Percentiles rank a stretch among this genome's conserved stretches.
Evolutionary conservation across 2,113 vertebrate species (phyloP).

Genomic region (Tetrax tetrax): DNA sequence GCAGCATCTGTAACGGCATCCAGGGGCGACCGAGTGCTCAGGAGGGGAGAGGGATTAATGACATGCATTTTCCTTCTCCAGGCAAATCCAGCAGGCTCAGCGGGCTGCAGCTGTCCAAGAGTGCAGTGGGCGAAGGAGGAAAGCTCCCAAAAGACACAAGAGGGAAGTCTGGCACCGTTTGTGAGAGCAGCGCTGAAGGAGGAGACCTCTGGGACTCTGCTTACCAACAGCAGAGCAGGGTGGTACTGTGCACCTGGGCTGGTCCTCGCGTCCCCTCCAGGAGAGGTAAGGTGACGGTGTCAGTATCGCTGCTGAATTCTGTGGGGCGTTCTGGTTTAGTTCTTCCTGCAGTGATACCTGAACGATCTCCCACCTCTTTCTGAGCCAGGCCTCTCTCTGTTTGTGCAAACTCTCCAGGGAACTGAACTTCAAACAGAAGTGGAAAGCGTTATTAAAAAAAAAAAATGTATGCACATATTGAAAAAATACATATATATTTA

Average conservation of each 20-base stretch:
- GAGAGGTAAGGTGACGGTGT: not conserved
- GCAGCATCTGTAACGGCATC: not conserved
- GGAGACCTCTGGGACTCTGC: not conserved
- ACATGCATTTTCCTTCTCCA: not conserved
- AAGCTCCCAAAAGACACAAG: not conserved
- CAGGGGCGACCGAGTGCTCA: not conserved
- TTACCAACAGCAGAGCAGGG: not conserved
- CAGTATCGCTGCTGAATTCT: not conserved
- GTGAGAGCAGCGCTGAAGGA: not conserved
- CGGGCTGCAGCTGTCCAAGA: not conserved
- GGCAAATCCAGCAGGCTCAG: not conserved
- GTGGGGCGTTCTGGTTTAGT: not conserved
- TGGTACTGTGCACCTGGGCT: not conserved
- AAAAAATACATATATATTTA: not conserved
- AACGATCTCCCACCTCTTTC: rapidly evolving
- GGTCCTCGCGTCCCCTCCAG: rapidly evolving
- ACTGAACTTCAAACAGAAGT: not conserved
- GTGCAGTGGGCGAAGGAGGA: not conserved
- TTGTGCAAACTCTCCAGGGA: not conserved
- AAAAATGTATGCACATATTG: not conserved
- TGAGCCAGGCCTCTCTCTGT: not conserved
- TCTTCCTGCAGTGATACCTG: not conserved
- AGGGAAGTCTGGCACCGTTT: not conserved
- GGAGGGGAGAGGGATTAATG: not conserved
- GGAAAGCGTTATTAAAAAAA: not conserved